These are phyloP conservation scores for Phymastichus coffea DNA, from an alignment of 1,140 invertebrate species.

Conservation along the genomic window DNA sequence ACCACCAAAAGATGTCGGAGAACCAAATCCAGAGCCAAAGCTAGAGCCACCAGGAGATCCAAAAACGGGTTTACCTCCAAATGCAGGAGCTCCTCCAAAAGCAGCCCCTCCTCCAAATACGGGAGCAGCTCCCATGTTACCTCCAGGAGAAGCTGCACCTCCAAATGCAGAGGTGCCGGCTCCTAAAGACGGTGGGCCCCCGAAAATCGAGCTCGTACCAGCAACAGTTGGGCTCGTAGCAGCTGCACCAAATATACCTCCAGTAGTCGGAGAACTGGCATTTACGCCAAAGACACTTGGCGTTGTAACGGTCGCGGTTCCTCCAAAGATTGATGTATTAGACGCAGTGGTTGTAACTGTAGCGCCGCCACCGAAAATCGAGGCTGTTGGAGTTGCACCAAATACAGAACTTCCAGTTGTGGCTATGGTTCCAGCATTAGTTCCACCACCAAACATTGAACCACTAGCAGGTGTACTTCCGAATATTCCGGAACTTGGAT, in stretches of 20 bases:
- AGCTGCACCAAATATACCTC: background rate
- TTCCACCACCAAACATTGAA: no score
- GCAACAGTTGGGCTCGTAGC: background rate
- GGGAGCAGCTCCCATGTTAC: constrained; percentile 14
- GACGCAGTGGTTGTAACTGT: background rate
- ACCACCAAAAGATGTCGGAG: constrained; percentile 31
- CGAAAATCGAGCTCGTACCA: constrained; percentile 32
- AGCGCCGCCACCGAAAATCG: constrained; percentile 25
- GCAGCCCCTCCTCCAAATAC: constrained; percentile 36
- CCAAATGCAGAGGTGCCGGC: constrained; percentile 14
- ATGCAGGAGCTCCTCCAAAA: constrained; percentile 40
- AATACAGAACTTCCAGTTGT: background rate
- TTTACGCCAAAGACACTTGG: background rate
- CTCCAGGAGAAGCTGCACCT: background rate
- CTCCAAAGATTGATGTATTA: constrained; percentile 15
- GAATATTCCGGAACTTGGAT: background rate
- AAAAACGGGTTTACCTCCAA: constrained; percentile 45
- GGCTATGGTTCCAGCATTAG: background rate
- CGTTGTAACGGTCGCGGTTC: background rate
- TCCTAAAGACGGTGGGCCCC: constrained; percentile 9
- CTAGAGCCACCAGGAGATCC: constrained; percentile 39
- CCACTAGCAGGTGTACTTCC: no score
- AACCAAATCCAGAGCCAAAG: constrained; percentile 34
- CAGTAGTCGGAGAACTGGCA: background rate
- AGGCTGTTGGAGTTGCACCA: constrained; percentile 9